Percentiles rank a stretch among this genome's conserved stretches.
These are phyloP conservation scores for Dolichoris vasculosae DNA, from an alignment of 1,140 invertebrate genomes.

Conservation along the genomic window DNA sequence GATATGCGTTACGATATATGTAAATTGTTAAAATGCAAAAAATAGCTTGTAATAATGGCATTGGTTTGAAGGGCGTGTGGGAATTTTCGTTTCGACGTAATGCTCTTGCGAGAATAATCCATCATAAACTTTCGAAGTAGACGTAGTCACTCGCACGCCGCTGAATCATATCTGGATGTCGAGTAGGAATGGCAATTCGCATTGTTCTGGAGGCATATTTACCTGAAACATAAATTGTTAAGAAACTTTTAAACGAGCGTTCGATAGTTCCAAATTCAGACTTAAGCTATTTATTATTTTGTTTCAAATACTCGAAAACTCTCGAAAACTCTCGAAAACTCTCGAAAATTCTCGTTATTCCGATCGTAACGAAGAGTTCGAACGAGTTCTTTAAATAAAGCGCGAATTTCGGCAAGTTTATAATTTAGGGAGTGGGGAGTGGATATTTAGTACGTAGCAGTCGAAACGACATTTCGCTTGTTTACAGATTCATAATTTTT, in stretches of 20 bases:
- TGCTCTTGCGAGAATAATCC: no score
- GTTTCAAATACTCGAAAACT: not conserved
- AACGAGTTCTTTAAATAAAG: no score
- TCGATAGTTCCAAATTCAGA: not conserved
- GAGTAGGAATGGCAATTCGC: not conserved
- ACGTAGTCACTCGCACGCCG: not conserved
- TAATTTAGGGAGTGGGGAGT: no score
- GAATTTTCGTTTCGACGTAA: not conserved
- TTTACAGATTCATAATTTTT: no score
- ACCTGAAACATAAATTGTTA: slow-evolving; percentile 38
- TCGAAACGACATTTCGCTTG: no score
- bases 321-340: no score
- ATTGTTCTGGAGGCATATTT: slow-evolving; percentile 7
- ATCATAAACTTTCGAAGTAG: not conserved
- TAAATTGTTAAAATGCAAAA: no score
- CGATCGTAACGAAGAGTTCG: no score
- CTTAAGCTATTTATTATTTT: not conserved
- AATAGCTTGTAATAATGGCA: not conserved
- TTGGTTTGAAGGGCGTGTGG: not conserved
- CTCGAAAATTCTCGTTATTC: no score
- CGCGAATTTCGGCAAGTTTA: no score
- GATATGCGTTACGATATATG: no score
- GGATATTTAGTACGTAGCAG: no score
- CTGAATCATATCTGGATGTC: not conserved
- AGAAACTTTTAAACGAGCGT: slow-evolving; percentile 14